These are phyloP conservation scores for Oriolus oriolus DNA, from an alignment of 2,113 vertebrate genomes.

Conservation along the genomic window DNA sequence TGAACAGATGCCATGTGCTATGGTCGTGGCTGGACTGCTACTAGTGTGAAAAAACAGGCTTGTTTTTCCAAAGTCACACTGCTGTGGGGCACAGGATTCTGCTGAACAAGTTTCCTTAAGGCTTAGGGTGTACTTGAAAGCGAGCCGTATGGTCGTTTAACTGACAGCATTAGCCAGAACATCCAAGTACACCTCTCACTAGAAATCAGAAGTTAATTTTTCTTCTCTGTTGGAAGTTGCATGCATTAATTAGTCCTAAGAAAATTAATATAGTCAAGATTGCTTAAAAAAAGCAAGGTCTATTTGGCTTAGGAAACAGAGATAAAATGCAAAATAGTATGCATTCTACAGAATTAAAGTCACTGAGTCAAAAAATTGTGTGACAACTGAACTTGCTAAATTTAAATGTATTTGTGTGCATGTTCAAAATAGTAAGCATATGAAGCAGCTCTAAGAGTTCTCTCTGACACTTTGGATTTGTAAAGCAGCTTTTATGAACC, in stretches of 20 bases:
- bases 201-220: constrained; percentile 36
- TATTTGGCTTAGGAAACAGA: neutral
- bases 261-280: neutral
- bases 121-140: neutral
- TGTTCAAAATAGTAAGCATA: neutral
- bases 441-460: neutral
- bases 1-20: neutral
- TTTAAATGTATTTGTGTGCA: neutral
- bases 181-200: neutral
- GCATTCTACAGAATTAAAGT: neutral
- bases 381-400: neutral
- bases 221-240: constrained; percentile 34
- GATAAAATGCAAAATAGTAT: neutral
- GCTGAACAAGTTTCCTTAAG: neutral
- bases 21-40: neutral
- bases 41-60: neutral
- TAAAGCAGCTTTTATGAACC: neutral
- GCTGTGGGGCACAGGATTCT: neutral
- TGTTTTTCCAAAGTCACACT: neutral
- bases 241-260: neutral
- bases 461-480: neutral
- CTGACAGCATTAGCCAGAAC: neutral
- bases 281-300: neutral
- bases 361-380: neutral
- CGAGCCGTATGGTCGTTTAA: neutral